Base-by-base conservation (phyloP, 37 sponge, comb jelly and placozoan genomes). In the Agelas oroides region DNA sequence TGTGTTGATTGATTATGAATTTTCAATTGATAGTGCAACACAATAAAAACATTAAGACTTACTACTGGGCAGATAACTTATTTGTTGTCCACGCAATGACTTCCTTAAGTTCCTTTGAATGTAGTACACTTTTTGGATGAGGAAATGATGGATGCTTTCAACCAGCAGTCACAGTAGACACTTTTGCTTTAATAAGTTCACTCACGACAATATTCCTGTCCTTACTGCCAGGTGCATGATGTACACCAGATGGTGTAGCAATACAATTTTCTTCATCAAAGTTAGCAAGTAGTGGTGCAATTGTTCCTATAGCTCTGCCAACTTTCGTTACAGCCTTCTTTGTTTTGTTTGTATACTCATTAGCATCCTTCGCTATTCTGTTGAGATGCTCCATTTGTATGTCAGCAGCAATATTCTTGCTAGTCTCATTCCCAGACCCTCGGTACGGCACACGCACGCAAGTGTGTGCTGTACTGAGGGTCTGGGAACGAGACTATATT, bases 381-480 rank as follows among this genome's bases (percentile, higher is more conserved):
- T 66, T 66, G 2, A 66, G 3, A 25, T 66, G 67, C 24, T 66
- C 67, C 67, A 66, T 66, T 19, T 66, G 67, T 1, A 66, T 2
- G 3, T 66, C 27, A 2, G 30, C 34, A 25, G 67, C 28, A 27
- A n/a, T 66, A 25, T 66, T 66, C 18, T 27, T 18, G 1, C 67
- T 8, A 46, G 46, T 3, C 46, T 46, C 46, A n/a, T n/a, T n/a
- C n/a, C n/a, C n/a, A n/a, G n/a, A n/a, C n/a, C n/a, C n/a, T n/a
- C n/a, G n/a, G n/a, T n/a, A n/a, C n/a, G n/a, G n/a, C n/a, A n/a
- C n/a, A n/a, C n/a, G n/a, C n/a, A n/a, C n/a, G n/a, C n/a, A n/a
- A n/a, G n/a, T n/a, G n/a, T n/a, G n/a, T n/a, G n/a, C n/a, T n/a
- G n/a, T n/a, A n/a, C n/a, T n/a, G n/a, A n/a, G n/a, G n/a, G n/a